These are phyloP conservation scores for Drosophila yakuba DNA, from an alignment of 1,140 invertebrate genomes.

Conservation along the genomic window DNA sequence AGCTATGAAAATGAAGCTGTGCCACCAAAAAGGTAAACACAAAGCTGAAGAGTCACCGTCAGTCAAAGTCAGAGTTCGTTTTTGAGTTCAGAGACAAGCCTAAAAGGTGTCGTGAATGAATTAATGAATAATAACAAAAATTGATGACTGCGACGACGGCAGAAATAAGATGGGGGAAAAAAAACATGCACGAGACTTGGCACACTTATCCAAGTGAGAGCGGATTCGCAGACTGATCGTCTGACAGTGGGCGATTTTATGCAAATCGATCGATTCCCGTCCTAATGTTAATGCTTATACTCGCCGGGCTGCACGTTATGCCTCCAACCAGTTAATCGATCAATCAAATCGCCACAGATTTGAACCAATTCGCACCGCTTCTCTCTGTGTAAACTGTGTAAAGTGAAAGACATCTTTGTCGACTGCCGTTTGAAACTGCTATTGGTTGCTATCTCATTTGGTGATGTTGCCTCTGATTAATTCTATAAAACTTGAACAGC, in stretches of 20 bases:
- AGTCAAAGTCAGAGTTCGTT: constrained; percentile 66
- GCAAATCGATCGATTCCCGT: constrained; percentile 45
- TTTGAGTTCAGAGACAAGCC: constrained; percentile 40
- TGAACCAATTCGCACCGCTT: constrained; percentile 49
- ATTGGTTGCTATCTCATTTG: constrained; percentile 43
- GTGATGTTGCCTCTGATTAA: constrained; percentile 51
- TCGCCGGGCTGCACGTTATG: constrained; percentile 47
- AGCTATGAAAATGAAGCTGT: constrained; percentile 25
- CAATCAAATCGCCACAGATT: constrained; percentile 34
- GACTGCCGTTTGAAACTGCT: constrained; percentile 55
- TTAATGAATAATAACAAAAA: constrained; percentile 69
- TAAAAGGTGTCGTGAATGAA: constrained; percentile 76
- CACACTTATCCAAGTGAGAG: constrained; percentile 47
- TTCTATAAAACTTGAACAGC: constrained; percentile 68
- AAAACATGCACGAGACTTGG: constrained; percentile 33
- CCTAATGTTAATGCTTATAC: constrained; percentile 6
- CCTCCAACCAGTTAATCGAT: constrained; percentile 68
- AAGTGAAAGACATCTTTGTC: constrained; percentile 63
- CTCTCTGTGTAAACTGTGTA: constrained; percentile 25
- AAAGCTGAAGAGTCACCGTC: constrained; percentile 39
- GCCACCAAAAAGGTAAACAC: constrained; percentile 35
- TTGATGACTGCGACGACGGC: constrained; percentile 53
- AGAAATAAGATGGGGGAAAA: constrained; percentile 7
- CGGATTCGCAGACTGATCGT: constrained; percentile 52
- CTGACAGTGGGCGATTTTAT: constrained; percentile 66